phyloP scores from a whole-genome alignment of 2,113 vertebrate genomes.

The Entomyzon cyanotis region DNA sequence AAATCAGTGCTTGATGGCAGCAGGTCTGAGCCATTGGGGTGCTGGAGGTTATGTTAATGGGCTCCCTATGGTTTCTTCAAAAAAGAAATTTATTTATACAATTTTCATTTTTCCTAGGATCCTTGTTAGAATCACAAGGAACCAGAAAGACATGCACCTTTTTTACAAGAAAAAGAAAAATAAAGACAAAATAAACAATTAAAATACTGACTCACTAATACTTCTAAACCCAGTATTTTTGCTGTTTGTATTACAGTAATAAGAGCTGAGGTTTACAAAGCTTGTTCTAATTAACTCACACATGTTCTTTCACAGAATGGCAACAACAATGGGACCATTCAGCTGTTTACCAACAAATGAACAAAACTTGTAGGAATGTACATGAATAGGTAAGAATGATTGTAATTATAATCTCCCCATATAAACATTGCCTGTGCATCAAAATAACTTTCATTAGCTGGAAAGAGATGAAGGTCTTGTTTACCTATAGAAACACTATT shows the following conservation, averaged over 20 bases:
- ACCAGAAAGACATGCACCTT: background rate
- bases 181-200: background rate
- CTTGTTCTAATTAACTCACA: slow-evolving; percentile 6
- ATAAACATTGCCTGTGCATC: background rate
- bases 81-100: background rate
- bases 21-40: background rate
- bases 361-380: background rate
- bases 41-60: background rate
- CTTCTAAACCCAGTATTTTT: background rate
- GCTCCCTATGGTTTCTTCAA: background rate
- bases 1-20: background rate
- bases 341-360: background rate
- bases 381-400: background rate
- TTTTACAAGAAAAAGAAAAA: background rate
- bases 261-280: background rate
- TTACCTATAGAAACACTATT: background rate
- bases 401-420: background rate
- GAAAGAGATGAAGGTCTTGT: background rate
- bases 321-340: background rate
- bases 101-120: background rate
- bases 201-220: background rate
- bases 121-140: background rate
- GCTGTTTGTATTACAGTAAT: background rate
- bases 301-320: background rate
- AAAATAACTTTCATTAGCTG: background rate